Evolutionary conservation across 2,113 vertebrate genomes (phyloP).

Genomic region (Xenopus laevis): DNA sequence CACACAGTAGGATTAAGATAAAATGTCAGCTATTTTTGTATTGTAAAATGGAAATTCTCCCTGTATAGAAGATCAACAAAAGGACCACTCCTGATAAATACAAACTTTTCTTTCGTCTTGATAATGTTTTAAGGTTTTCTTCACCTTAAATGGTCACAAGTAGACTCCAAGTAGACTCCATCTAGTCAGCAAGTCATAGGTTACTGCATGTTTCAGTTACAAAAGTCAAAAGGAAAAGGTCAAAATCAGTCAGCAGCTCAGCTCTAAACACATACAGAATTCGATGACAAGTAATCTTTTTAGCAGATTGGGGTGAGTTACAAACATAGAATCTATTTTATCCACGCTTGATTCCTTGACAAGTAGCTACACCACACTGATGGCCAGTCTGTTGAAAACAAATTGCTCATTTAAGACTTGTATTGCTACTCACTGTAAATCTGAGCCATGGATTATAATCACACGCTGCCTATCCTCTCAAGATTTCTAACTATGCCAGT

Average conservation of each 20-base stretch:
- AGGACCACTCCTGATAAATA: no score
- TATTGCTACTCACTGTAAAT: conserved; percentile 34
- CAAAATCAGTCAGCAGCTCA: neutral
- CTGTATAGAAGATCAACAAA: no score
- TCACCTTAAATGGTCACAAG: no score
- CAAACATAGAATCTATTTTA: conserved; percentile 24
- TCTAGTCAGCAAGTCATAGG: neutral
- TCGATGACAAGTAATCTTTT: conserved; percentile 40
- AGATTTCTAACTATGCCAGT: neutral
- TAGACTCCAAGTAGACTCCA: conserved; percentile 10
- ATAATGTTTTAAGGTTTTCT: no score
- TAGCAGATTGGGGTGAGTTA: conserved; percentile 19
- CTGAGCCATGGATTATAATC: conserved; percentile 16
- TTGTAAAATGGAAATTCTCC: no score
- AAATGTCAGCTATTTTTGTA: no score
- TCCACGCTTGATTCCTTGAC: conserved; percentile 11
- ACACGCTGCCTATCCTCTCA: neutral
- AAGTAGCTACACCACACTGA: conserved; percentile 30
- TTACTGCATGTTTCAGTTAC: neutral
- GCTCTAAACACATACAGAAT: neutral
- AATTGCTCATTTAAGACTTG: conserved; percentile 29
- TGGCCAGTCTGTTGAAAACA: conserved; percentile 31
- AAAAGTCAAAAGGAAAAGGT: neutral
- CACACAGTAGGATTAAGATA: no score
- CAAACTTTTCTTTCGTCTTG: no score